Percentiles rank a stretch among this genome's conserved stretches.
These are phyloP conservation scores for Lycocorax pyrrhopterus DNA, from an alignment of 2,113 vertebrate genomes.

Conservation along the genomic window DNA sequence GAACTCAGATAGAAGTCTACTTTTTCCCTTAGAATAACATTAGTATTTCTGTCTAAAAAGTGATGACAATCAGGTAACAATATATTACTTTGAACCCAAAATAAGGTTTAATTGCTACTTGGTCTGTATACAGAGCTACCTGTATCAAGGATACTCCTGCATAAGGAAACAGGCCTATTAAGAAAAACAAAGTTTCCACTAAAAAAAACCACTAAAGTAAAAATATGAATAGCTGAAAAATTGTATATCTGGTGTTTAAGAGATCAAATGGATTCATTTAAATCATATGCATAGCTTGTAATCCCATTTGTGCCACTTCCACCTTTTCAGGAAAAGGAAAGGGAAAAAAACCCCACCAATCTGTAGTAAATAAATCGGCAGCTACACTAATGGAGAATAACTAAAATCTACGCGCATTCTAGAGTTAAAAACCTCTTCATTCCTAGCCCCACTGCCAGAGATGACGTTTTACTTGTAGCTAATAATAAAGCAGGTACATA, in stretches of 20 bases:
- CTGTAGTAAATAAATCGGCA: background rate
- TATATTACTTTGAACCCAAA: background rate
- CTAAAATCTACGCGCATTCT: background rate
- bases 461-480: background rate
- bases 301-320: background rate
- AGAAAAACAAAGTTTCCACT: background rate
- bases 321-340: background rate
- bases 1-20: background rate
- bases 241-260: background rate
- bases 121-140: background rate
- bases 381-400: background rate
- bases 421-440: background rate
- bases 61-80: background rate
- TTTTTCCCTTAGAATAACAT: background rate
- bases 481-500: background rate
- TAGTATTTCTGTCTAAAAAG: background rate
- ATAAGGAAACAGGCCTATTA: background rate
- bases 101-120: background rate
- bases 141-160: background rate
- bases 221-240: background rate
- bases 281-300: background rate
- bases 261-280: background rate
- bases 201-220: background rate
- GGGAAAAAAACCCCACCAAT: fast-evolving
- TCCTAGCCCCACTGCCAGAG: background rate